Conservation (phyloP, 92 coral and sea anemone genomes). For the Ricordea florida region DNA sequence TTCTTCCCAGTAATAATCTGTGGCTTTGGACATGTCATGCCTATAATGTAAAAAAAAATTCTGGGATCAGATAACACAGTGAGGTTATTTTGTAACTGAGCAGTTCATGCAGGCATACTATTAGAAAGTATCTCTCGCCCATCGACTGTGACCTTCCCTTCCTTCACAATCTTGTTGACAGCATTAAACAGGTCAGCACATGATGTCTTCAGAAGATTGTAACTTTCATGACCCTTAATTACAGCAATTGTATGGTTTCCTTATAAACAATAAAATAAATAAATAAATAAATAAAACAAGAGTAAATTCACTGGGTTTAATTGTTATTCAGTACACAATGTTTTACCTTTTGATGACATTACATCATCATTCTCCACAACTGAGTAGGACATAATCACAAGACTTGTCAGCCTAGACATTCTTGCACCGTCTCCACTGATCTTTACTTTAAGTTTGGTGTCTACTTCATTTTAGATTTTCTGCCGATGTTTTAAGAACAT, state of each 20-base stretch:
- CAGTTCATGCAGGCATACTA: not conserved
- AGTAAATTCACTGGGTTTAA: no score
- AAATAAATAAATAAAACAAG: no score
- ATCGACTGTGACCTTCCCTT: constrained; percentile 7
- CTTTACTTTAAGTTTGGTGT: no score
- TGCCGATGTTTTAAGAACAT: no score
- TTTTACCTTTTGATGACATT: constrained; percentile 44
- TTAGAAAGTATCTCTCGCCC: not conserved
- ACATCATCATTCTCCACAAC: constrained; percentile 43
- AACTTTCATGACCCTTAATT: constrained; percentile 63
- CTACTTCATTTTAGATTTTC: no score
- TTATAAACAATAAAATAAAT: no score
- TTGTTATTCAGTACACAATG: not conserved
- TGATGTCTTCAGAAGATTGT: constrained; percentile 59
- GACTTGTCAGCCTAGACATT: constrained; percentile 30
- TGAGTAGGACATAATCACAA: constrained; percentile 36
- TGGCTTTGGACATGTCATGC: constrained; percentile 57
- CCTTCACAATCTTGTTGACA: constrained; percentile 18
- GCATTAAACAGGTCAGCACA: constrained; percentile 33
- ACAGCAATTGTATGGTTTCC: constrained; percentile 57
- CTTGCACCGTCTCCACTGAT: constrained; percentile 45
- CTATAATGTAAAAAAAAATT: constrained; percentile 18
- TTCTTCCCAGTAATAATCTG: constrained; percentile 51
- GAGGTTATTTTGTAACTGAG: not conserved
- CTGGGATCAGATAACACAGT: not conserved